phyloP scores from a whole-genome alignment of 2,113 vertebrate genomes.

The Dicrurus megarhynchus region DNA sequence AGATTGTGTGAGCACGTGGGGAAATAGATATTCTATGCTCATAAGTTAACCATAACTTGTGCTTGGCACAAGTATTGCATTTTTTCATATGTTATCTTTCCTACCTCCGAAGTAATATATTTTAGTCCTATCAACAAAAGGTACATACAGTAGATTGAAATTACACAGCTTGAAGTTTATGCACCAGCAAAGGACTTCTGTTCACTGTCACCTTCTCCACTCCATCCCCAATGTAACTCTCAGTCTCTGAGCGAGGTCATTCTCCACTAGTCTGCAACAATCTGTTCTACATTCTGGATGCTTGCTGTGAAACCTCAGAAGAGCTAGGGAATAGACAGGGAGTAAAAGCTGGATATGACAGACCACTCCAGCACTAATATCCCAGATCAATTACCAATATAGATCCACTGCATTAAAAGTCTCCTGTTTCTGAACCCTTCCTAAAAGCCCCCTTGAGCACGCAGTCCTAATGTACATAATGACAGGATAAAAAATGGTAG shows the following conservation, averaged over 20 bases:
- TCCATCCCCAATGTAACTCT: not conserved
- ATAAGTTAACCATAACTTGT: not conserved
- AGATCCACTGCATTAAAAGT: not conserved
- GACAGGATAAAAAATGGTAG: not conserved
- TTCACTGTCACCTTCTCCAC: not conserved
- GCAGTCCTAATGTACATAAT: not conserved
- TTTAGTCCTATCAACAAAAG: not conserved
- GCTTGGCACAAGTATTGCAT: not conserved
- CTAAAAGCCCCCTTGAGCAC: not conserved
- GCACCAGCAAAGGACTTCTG: not conserved
- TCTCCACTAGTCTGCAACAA: not conserved
- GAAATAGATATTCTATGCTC: not conserved
- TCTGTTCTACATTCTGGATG: not conserved
- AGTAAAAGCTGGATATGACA: not conserved
- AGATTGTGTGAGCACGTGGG: not conserved
- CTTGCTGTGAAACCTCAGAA: not conserved
- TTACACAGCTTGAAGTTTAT: not conserved
- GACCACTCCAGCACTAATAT: not conserved
- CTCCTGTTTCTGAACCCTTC: not conserved
- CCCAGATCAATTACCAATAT: constrained; percentile 19
- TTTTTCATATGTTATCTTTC: not conserved
- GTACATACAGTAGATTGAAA: not conserved
- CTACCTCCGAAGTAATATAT: not conserved
- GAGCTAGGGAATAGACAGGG: not conserved
- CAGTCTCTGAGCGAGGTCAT: not conserved